phyloP scores from a whole-genome alignment of 1,140 invertebrate genomes.

The Drosophila willistoni region DNA sequence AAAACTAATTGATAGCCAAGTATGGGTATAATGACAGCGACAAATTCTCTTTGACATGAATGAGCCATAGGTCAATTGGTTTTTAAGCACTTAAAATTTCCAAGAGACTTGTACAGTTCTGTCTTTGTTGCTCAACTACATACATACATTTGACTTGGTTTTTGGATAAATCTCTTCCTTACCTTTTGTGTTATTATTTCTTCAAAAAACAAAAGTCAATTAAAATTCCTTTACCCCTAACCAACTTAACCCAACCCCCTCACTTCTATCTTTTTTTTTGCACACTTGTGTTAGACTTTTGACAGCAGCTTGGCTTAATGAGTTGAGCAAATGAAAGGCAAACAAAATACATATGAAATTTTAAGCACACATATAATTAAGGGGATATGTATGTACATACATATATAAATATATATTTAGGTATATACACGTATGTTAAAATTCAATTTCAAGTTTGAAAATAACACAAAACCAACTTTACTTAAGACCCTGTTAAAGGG shows the following conservation, averaged over 20 bases:
- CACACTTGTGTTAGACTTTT: slow-evolving; percentile 13
- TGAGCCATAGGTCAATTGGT: no score
- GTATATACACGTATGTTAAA: slow-evolving; percentile 41
- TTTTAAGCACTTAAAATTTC: no score
- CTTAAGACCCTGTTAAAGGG: background rate
- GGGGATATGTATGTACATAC: background rate
- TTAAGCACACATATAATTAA: slow-evolving; percentile 8
- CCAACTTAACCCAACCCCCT: background rate
- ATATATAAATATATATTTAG: background rate
- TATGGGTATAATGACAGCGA: no score
- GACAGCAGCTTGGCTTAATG: slow-evolving; percentile 53
- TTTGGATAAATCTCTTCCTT: background rate
- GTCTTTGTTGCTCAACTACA: no score
- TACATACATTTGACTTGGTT: background rate
- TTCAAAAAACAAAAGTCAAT: slow-evolving; percentile 4
- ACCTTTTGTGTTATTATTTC: slow-evolving; percentile 4
- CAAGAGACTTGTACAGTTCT: no score
- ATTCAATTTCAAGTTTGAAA: slow-evolving; percentile 64
- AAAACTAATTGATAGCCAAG: no score
- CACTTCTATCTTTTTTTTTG: background rate
- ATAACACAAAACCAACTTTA: slow-evolving; percentile 48
- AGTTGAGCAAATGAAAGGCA: slow-evolving; percentile 64
- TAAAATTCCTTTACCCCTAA: background rate
- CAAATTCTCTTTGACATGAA: no score
- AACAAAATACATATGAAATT: slow-evolving; percentile 25